These are phyloP conservation scores for Antheraea mylitta DNA, from an alignment of 1,140 invertebrate genomes.

Conservation along the genomic window DNA sequence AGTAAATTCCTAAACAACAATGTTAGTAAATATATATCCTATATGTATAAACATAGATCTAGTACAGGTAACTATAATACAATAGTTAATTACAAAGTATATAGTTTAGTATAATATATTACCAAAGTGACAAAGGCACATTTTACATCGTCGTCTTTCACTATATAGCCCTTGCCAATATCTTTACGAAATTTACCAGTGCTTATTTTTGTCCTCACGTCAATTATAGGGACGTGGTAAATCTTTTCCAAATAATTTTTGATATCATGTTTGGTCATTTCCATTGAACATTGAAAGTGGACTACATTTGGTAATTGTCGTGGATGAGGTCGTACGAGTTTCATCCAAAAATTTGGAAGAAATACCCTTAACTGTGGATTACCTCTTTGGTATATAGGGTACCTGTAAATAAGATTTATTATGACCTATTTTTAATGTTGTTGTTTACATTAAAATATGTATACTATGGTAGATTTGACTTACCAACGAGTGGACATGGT, in stretches of 20 bases:
- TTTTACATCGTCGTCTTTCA: constrained; percentile 93
- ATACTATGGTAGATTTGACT: constrained; percentile 14
- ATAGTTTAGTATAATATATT: constrained; percentile 22
- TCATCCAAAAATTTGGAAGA: constrained; percentile 97
- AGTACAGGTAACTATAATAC: too few species aligned
- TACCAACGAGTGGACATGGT: constrained; percentile 63
- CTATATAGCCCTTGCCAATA: constrained; percentile 80
- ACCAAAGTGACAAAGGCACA: constrained; percentile 90
- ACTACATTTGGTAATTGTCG: constrained; percentile 87
- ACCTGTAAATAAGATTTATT: constrained; percentile 77
- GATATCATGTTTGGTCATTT: constrained; percentile 93
- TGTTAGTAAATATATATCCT: too few species aligned
- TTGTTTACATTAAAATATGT: not conserved
- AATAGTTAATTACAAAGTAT: too few species aligned
- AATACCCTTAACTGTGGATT: constrained; percentile 94
- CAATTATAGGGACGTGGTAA: constrained; percentile 88
- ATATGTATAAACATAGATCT: too few species aligned
- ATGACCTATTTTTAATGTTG: too few species aligned
- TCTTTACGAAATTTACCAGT: constrained; percentile 81
- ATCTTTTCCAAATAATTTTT: constrained; percentile 97
- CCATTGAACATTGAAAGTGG: constrained; percentile 91
- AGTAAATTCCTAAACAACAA: too few species aligned
- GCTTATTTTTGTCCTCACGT: constrained; percentile 86
- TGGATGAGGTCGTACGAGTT: constrained; percentile 84
- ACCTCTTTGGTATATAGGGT: constrained; percentile 92